phyloP scores from a whole-genome alignment of 1,140 invertebrate species.

The Oscheius sp. region DNA sequence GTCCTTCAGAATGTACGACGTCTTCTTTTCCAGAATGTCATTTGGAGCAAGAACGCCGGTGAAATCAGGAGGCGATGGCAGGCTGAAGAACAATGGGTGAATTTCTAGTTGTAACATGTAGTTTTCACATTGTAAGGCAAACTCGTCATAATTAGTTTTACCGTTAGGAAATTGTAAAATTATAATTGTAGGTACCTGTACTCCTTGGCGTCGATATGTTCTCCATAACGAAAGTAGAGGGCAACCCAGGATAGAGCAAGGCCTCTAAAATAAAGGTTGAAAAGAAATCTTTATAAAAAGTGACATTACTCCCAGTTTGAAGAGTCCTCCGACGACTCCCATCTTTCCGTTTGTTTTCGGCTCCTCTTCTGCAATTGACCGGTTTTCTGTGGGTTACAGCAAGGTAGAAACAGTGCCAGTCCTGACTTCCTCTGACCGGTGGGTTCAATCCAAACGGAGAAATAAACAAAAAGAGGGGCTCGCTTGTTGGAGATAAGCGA shows the following conservation, averaged over 20 bases:
- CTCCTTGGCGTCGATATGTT: neutral
- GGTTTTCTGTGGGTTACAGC: too few relatives aligned
- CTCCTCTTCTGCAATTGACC: too few relatives aligned
- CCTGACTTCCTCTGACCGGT: too few relatives aligned
- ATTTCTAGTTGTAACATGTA: neutral
- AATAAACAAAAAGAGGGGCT: neutral
- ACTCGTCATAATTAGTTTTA: too few relatives aligned
- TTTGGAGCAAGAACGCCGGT: slow-evolving; percentile 42
- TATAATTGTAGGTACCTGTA: neutral
- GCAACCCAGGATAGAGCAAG: slow-evolving; percentile 22
- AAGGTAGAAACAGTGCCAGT: too few relatives aligned
- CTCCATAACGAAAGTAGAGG: slow-evolving; percentile 29
- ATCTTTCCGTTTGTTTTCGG: too few relatives aligned
- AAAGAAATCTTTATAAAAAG: neutral
- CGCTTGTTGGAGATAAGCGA: neutral
- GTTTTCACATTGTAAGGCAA: too few relatives aligned
- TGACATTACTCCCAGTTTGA: neutral
- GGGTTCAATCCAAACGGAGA: neutral
- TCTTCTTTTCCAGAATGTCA: slow-evolving; percentile 38
- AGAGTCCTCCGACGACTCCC: neutral
- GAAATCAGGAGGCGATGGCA: slow-evolving; percentile 44
- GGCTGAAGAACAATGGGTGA: slow-evolving; percentile 27
- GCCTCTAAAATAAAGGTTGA: slow-evolving; percentile 4
- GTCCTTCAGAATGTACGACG: slow-evolving; percentile 45
- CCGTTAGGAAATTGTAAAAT: neutral